Evolutionary conservation across 1,140 invertebrate genomes (phyloP).

Genomic region (Riptortus pedestris): DNA sequence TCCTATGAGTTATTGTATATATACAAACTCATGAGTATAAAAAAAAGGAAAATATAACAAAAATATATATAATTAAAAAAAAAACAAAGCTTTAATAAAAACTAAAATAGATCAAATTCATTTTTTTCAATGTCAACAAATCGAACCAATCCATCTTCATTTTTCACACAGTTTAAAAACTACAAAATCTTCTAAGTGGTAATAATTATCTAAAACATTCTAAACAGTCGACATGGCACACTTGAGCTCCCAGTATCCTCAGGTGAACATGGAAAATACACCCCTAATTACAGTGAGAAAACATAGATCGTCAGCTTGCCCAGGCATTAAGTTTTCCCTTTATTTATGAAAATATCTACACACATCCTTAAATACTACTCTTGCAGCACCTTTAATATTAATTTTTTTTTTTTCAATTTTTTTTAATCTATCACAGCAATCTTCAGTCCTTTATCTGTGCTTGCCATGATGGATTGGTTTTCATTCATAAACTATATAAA

Average conservation of each 20-base stretch:
- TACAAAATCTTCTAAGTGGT: constrained; percentile 11
- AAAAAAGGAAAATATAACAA: constrained; percentile 1
- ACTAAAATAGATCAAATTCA: constrained; percentile 9
- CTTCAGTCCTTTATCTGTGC: constrained; percentile 26
- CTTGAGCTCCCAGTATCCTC: constrained; percentile 9
- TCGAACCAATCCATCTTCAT: constrained; percentile 16
- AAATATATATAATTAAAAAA: constrained; percentile 9
- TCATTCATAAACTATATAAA: constrained; percentile 21
- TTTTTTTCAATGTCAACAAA: constrained; percentile 13
- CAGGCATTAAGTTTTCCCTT: neutral
- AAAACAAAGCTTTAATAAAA: constrained; percentile 9
- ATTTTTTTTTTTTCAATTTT: constrained; percentile 4
- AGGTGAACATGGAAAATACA: constrained; percentile 1
- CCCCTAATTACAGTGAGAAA: constrained; percentile 9
- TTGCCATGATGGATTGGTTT: constrained; percentile 27
- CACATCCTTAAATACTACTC: constrained; percentile 2
- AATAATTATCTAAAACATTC: neutral
- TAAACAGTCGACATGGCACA: constrained; percentile 13
- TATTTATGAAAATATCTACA: constrained; percentile 13
- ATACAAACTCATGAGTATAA: neutral
- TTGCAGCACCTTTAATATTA: constrained; percentile 8
- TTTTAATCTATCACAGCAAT: constrained; percentile 27
- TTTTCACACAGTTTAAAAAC: constrained; percentile 9
- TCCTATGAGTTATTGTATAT: constrained; percentile 3
- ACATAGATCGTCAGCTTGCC: neutral